Base-by-base conservation (phyloP, 2,113 vertebrate genomes). In the Bettongia penicillata region DNA sequence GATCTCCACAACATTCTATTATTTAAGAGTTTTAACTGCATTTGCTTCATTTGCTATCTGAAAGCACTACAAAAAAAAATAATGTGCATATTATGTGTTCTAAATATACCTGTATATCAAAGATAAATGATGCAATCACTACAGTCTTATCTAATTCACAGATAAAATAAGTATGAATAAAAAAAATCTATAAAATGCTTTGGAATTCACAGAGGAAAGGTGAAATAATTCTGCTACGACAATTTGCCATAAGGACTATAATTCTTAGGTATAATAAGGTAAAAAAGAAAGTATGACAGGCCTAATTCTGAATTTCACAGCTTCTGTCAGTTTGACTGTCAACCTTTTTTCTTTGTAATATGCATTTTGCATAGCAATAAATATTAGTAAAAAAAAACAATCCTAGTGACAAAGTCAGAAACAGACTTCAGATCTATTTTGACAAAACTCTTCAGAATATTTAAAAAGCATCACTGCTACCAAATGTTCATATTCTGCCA, bases 371-470 rank as follows among this genome's bases (percentile, higher is more conserved):
- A 90, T 68, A 28, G 61, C 92, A 96, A 96, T 47, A 93, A 94
- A 43, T 93, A 77, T 53, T 94, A 94, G 84, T 93, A 93, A 90
- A 91, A 93, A 96, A 91, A n/a, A 68, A n/a, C 23, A 77, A 51
- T 26, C n/a, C 95, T 90, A 24, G 57, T 95, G 91, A 92, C 57
- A 92, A 95, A 96, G 90, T 95, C 51, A 96, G 57, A 95, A 95
- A 91, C 25, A 96, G 52, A 95, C 96, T 93, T 92, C 53, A 12
- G 84, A 95, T 90, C 61, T 97, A 57, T 94, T 94, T 92, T 96
- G 91, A 97, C 89, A 96, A 94, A 95, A 95, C 52, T 84, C 68
- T 93, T 97, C 24, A 90, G 91, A 95, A 96, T 94, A 96, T 61
- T 94, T 57, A 53, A 77, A 95, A 77, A 91, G 37, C 90, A 93